Conservation (phyloP, 1,140 invertebrate species). For the Trissolcus basalis region DNA sequence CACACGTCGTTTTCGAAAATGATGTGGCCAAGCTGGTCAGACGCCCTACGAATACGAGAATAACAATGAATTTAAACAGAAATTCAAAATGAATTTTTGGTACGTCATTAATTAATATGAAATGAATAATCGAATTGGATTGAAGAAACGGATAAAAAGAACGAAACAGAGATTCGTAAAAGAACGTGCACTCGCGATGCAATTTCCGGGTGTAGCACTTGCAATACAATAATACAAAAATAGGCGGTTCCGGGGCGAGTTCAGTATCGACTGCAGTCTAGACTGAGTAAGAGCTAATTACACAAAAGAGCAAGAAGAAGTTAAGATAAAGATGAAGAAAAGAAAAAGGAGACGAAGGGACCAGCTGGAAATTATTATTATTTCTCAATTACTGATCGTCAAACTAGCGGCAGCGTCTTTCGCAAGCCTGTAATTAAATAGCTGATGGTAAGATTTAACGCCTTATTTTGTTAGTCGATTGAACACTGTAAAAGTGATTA, state of each 20-base stretch:
- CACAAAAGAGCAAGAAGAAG: conserved; percentile 44
- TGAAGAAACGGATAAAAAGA: conserved; percentile 15
- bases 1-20: conserved; percentile 43
- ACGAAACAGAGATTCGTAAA: conserved; percentile 32
- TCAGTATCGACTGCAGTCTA: conserved; percentile 39
- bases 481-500: conserved; percentile 45
- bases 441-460: conserved; percentile 63
- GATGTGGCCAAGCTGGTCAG: conserved; percentile 18
- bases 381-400: conserved; percentile 67
- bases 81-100: too few relatives aligned
- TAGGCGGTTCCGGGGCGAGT: conserved; percentile 48
- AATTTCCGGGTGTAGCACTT: conserved; percentile 61
- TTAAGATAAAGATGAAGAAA: conserved; percentile 41
- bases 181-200: conserved; percentile 44
- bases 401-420: conserved; percentile 59
- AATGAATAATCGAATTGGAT: too few relatives aligned
- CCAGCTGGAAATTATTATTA: conserved; percentile 67
- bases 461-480: conserved; percentile 60
- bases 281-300: conserved; percentile 56
- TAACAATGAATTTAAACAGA: too few relatives aligned
- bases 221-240: conserved; percentile 61
- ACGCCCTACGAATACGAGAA: too few relatives aligned
- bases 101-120: too few relatives aligned
- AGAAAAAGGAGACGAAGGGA: conserved; percentile 46
- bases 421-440: conserved; percentile 67